Evolutionary conservation across 2,113 vertebrate species (phyloP).

Genomic region (Ptilonorhynchus violaceus): DNA sequence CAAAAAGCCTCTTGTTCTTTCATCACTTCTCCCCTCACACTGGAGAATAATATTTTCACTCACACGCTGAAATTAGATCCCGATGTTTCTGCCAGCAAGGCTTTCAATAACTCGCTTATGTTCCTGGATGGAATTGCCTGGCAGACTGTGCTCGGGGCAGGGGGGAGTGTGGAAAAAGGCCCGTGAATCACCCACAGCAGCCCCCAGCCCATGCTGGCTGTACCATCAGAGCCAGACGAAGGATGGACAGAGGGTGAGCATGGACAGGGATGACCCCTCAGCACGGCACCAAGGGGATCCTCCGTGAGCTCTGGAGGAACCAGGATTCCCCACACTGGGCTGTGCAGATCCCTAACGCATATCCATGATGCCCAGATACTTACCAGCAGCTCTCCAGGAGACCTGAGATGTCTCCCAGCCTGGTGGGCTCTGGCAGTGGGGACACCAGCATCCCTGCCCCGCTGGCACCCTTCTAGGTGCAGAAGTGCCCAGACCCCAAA

Average conservation of each 20-base stretch:
- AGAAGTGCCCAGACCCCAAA: neutral
- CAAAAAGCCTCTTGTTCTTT: slow-evolving; percentile 50
- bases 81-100: slow-evolving; percentile 19
- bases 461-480: neutral
- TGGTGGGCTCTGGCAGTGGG: neutral
- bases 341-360: accelerated
- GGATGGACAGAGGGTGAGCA: neutral
- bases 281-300: accelerated
- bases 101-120: slow-evolving; percentile 32
- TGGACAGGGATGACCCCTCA: accelerated
- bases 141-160: neutral
- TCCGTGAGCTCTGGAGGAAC: neutral
- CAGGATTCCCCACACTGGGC: neutral
- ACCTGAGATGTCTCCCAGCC: neutral
- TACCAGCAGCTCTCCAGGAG: accelerated
- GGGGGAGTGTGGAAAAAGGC: neutral
- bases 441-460: accelerated
- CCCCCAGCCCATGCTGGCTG: accelerated
- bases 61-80: neutral
- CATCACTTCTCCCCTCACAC: slow-evolving; percentile 20
- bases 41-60: slow-evolving; percentile 41
- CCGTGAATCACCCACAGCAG: neutral
- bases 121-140: slow-evolving; percentile 25
- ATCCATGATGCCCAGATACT: neutral
- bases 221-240: accelerated